These are phyloP conservation scores for Molanna angustata DNA, from an alignment of 2,888 invertebrate species.

Conservation along the genomic window DNA sequence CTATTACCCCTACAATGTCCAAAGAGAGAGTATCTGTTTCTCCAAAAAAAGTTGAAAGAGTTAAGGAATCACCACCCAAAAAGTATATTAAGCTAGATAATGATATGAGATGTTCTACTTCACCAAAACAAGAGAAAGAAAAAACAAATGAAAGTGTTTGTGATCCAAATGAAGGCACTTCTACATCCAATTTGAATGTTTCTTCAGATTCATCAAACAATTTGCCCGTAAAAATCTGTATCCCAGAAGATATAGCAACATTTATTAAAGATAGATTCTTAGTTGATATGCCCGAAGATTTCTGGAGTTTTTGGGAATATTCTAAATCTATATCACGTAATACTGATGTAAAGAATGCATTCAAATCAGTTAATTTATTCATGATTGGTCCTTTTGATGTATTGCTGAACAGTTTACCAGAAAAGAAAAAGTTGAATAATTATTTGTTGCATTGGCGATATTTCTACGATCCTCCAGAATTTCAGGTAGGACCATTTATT, in stretches of 20 bases:
- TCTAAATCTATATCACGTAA: conserved; percentile 56
- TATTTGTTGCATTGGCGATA: conserved; percentile 86
- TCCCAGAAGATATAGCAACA: conserved; percentile 47
- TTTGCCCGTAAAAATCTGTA: conserved; percentile 44
- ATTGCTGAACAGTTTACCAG: conserved; percentile 61
- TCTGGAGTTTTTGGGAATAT: conserved; percentile 80
- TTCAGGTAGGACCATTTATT: conserved; percentile 59
- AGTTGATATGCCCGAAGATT: conserved; percentile 86
- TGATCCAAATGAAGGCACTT: not conserved
- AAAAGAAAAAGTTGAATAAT: conserved; percentile 55
- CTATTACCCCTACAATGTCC: not conserved
- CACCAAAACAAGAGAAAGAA: conserved; percentile 12
- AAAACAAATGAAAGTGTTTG: not conserved
- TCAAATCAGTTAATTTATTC: conserved; percentile 64
- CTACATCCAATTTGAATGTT: not conserved
- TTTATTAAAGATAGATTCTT: conserved; percentile 74
- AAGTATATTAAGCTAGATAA: no score
- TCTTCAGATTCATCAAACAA: not conserved
- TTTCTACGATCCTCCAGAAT: conserved; percentile 92
- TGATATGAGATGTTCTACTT: not conserved
- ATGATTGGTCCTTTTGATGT: conserved; percentile 90
- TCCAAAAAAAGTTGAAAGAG: no score
- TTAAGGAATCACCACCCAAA: not conserved
- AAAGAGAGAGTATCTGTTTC: no score
- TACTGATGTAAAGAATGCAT: conserved; percentile 57